Evolutionary conservation across 2,113 vertebrate genomes (phyloP).

Genomic region (Anhinga anhinga): DNA sequence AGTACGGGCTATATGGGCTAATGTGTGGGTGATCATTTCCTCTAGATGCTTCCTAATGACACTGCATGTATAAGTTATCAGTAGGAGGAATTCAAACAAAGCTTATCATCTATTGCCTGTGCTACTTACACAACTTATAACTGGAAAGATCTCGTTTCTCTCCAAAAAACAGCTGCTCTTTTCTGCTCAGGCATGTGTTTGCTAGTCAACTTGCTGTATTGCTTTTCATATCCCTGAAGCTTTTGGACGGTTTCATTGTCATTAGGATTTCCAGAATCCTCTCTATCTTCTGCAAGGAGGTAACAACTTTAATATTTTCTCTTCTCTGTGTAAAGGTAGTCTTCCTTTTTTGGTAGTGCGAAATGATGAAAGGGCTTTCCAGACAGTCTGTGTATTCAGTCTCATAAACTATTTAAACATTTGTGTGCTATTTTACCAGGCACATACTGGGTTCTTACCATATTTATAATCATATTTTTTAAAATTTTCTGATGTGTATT

Average conservation of each 20-base stretch:
- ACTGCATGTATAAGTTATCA: background rate
- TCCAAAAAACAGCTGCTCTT: background rate
- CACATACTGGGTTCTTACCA: background rate
- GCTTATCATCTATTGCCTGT: background rate
- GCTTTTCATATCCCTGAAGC: background rate
- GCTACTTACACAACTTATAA: background rate
- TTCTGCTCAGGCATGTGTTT: background rate
- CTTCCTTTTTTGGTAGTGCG: background rate
- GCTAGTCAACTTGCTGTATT: background rate
- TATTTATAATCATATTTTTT: background rate
- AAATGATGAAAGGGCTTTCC: slow-evolving; percentile 10
- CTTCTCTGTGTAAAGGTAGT: background rate
- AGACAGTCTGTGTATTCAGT: background rate
- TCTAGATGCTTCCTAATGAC: background rate
- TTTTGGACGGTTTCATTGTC: background rate
- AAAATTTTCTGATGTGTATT: background rate
- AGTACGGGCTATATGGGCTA: background rate
- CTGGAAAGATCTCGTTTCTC: background rate
- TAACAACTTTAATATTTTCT: background rate
- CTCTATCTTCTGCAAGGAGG: background rate
- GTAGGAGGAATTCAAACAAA: background rate
- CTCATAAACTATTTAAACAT: background rate
- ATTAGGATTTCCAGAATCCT: background rate
- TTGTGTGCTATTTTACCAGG: background rate
- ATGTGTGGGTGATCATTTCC: background rate